A percentile compares a stretch with the other conserved stretches of the same genome.
Conservation (phyloP, 2,113 vertebrate genomes). For the Nannobrachium achirus region DNA sequence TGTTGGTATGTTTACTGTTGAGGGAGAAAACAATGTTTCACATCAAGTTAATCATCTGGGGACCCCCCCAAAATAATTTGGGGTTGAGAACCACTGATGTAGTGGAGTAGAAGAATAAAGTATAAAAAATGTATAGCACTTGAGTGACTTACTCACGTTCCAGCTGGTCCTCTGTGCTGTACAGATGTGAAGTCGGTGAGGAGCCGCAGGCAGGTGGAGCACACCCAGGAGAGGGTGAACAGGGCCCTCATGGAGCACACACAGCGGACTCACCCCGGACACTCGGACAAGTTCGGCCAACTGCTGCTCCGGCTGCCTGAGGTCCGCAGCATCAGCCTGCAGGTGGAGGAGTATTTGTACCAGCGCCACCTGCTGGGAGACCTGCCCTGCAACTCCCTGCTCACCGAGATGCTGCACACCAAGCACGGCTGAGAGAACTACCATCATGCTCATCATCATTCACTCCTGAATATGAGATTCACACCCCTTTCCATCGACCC, state of each 20-base stretch:
- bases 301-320: conserved; percentile 82
- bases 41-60: no score
- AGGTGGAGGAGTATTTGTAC: conserved; percentile 84
- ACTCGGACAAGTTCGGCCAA: conserved; percentile 83
- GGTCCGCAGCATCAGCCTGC: conserved; percentile 83
- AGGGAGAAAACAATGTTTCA: no score
- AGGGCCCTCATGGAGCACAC: conserved; percentile 83
- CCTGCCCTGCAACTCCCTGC: conserved; percentile 83
- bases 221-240: conserved; percentile 82
- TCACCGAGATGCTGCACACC: conserved; percentile 84
- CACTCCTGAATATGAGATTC: neutral
- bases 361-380: conserved; percentile 84
- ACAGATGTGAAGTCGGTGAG: conserved; percentile 82
- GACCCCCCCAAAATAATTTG: no score
- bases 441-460: neutral
- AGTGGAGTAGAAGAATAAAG: no score
- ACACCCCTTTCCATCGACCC: neutral
- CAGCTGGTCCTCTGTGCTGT: conserved; percentile 1
- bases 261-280: conserved; percentile 69
- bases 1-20: no score
- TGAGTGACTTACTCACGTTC: no score
- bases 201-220: conserved; percentile 78
- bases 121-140: no score
- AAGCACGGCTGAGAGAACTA: conserved; percentile 72
- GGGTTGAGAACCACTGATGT: no score